Percentiles rank a stretch among this genome's conserved stretches.
phyloP scores from a whole-genome alignment of 1,140 invertebrate genomes.

The Episyrphus balteatus region DNA sequence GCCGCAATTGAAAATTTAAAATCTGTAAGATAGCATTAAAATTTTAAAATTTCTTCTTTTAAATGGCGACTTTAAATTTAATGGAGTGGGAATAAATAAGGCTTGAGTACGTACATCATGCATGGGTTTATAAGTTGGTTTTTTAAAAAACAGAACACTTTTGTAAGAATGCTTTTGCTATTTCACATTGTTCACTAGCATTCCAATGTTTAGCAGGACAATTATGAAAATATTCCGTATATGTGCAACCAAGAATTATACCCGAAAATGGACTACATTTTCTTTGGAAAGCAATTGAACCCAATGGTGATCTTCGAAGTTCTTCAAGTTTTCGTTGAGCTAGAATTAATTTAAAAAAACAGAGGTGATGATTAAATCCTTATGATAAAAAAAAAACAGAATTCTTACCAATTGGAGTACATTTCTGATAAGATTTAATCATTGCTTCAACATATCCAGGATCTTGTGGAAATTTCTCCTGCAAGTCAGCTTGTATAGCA shows the following conservation, averaged over 20 bases:
- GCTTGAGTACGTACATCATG: too few relatives aligned
- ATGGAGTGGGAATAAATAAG: too few relatives aligned
- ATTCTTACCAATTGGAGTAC: slow-evolving; percentile 13
- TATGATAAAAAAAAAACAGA: background rate
- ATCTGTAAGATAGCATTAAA: too few relatives aligned
- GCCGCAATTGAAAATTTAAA: too few relatives aligned
- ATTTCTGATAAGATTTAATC: slow-evolving; percentile 17
- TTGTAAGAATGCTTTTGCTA: slow-evolving; percentile 20
- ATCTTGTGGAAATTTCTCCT: slow-evolving; percentile 23
- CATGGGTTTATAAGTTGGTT: too few relatives aligned
- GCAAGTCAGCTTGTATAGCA: slow-evolving; percentile 14
- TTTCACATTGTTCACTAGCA: slow-evolving; percentile 16
- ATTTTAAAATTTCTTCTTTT: too few relatives aligned
- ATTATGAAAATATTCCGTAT: slow-evolving; percentile 34
- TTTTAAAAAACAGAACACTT: too few relatives aligned
- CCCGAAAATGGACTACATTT: slow-evolving; percentile 28
- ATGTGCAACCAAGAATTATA: slow-evolving; percentile 26
- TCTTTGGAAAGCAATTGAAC: background rate
- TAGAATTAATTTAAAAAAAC: background rate
- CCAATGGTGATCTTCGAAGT: slow-evolving; percentile 10
- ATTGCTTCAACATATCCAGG: slow-evolving; percentile 21
- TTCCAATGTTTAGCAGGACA: slow-evolving; percentile 29
- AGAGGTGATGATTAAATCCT: background rate
- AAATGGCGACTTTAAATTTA: too few relatives aligned
- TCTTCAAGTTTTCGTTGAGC: slow-evolving; percentile 15